These are phyloP conservation scores for Ceryle rudis DNA, from an alignment of 2,797 vertebrate species.

Conservation along the genomic window DNA sequence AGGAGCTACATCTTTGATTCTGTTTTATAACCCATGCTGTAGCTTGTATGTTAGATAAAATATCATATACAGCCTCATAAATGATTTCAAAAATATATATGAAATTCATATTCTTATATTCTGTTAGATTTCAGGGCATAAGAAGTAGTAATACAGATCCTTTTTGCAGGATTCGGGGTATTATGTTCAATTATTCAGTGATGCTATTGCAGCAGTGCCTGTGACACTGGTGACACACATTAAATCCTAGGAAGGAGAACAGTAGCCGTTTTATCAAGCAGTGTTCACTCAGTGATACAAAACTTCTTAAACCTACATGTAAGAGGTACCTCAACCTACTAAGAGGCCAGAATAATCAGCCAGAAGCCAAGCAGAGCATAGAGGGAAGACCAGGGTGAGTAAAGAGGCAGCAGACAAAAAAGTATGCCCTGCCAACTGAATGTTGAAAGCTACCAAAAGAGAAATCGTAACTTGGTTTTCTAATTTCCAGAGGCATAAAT, in stretches of 20 bases:
- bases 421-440: neutral
- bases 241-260: neutral
- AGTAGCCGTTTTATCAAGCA: neutral
- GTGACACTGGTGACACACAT: neutral
- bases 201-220: neutral
- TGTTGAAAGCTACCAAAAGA: neutral
- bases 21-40: neutral
- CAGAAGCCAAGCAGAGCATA: neutral
- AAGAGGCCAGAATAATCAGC: neutral
- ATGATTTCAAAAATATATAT: neutral
- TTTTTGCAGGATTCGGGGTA: neutral
- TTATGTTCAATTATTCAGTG: neutral
- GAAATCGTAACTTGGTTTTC: neutral
- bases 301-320: neutral
- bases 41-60: neutral
- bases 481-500: neutral
- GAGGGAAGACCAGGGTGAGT: neutral
- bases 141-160: neutral
- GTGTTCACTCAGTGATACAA: neutral
- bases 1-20: neutral
- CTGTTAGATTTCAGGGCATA: neutral
- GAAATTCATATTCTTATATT: neutral
- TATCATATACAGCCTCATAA: neutral
- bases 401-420: neutral
- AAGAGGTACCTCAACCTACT: neutral